phyloP scores from a whole-genome alignment of 1,140 invertebrate species.

The Pseudomyrmex sp. region DNA sequence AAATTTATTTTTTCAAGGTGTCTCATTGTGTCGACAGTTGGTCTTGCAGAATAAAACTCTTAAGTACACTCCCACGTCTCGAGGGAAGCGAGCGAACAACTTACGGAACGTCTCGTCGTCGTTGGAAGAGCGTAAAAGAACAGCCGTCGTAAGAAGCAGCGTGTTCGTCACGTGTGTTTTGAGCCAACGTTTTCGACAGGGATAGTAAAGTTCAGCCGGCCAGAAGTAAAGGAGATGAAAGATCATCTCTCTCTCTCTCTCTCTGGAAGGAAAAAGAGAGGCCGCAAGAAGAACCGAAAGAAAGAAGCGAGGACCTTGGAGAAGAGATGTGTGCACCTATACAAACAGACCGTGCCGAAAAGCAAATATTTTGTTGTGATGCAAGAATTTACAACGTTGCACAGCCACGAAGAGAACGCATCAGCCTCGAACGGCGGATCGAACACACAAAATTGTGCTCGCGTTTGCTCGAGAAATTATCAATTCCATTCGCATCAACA shows the following conservation, averaged over 20 bases:
- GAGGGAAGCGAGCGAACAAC: no score
- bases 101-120: no score
- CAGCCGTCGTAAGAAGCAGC: background rate
- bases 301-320: slow-evolving; percentile 77
- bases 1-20: no score
- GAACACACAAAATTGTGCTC: background rate
- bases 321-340: slow-evolving; percentile 76
- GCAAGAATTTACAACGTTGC: slow-evolving; percentile 79
- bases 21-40: slow-evolving; percentile 14
- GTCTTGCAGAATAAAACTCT: slow-evolving; percentile 40
- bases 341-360: slow-evolving; percentile 79
- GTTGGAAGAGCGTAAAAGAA: slow-evolving; percentile 7
- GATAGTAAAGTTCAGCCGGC: slow-evolving; percentile 72
- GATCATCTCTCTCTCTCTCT: slow-evolving; percentile 53
- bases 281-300: slow-evolving; percentile 67
- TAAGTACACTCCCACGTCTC: background rate
- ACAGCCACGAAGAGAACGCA: slow-evolving; percentile 45
- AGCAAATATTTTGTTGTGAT: slow-evolving; percentile 84
- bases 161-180: slow-evolving; percentile 77
- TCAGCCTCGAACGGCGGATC: background rate
- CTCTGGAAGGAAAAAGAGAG: slow-evolving; percentile 71
- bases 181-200: slow-evolving; percentile 76
- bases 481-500: no score
- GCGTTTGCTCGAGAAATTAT: slow-evolving; percentile 6
- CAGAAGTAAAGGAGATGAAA: slow-evolving; percentile 74